Conservation (phyloP, 2,797 vertebrate species). For the Myoxocephalus aenaeus region DNA sequence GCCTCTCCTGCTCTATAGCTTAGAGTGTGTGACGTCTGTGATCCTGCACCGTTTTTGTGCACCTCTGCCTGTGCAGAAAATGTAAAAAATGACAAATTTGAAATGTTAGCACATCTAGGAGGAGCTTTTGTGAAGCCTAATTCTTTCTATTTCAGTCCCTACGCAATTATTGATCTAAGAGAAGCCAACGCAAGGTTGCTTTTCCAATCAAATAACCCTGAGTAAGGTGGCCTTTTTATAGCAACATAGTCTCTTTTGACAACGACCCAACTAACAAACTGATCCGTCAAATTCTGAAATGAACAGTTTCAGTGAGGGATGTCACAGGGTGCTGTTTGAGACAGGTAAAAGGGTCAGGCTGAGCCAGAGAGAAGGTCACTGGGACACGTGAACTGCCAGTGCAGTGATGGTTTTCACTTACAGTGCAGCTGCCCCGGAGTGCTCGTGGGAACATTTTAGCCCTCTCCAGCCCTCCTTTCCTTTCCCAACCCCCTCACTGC, state of each 20-base stretch:
- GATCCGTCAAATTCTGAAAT: constrained; percentile 53
- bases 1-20: constrained; percentile 17
- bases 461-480: constrained; percentile 43
- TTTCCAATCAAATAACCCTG: constrained; percentile 26
- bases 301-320: constrained; percentile 58
- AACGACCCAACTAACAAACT: not conserved
- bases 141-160: not conserved
- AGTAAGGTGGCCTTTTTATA: constrained; percentile 24
- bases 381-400: constrained; percentile 78
- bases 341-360: constrained; percentile 79
- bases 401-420: constrained; percentile 83
- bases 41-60: constrained; percentile 65
- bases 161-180: constrained; percentile 25
- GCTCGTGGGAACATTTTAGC: constrained; percentile 79
- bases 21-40: constrained; percentile 44
- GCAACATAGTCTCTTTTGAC: constrained; percentile 17
- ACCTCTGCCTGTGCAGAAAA: constrained; percentile 46
- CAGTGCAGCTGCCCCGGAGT: constrained; percentile 81
- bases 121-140: not conserved
- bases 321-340: constrained; percentile 54
- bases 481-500: constrained; percentile 32
- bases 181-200: constrained; percentile 2
- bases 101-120: constrained; percentile 1
- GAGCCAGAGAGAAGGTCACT: constrained; percentile 80
- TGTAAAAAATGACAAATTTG: constrained; percentile 41